A percentile compares a stretch with the other conserved stretches of the same genome.
phyloP scores from a whole-genome alignment of 1,140 invertebrate species.

The Dendrolimus punctatus region DNA sequence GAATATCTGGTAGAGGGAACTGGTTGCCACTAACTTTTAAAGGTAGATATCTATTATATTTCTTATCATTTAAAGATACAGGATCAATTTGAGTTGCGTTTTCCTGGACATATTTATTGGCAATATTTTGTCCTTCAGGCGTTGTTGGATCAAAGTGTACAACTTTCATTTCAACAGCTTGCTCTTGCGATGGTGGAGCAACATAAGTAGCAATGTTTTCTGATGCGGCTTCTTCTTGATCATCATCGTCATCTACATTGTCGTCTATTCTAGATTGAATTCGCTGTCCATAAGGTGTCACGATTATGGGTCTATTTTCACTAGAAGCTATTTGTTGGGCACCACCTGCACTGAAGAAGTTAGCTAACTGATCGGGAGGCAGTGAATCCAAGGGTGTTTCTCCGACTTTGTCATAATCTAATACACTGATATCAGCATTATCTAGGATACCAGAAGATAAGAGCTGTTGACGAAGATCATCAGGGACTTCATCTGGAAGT shows the following conservation, averaged over 20 bases:
- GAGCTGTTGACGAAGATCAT: conserved; percentile 86
- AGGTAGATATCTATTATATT: conserved; percentile 87
- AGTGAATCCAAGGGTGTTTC: conserved; percentile 87
- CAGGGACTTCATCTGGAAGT: conserved; percentile 89
- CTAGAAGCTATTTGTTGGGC: conserved; percentile 79
- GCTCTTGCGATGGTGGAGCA: conserved; percentile 60
- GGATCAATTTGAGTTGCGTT: conserved; percentile 82
- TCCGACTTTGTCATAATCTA: conserved; percentile 91
- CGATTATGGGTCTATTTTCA: conserved; percentile 76
- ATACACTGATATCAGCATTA: conserved; percentile 88
- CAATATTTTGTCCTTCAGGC: conserved; percentile 79
- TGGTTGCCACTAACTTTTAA: conserved; percentile 87
- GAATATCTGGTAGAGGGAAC: conserved; percentile 84
- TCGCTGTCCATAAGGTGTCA: conserved; percentile 74
- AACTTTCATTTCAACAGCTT: conserved; percentile 87
- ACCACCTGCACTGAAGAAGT: conserved; percentile 86
- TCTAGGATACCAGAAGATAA: conserved; percentile 88
- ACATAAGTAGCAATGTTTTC: conserved; percentile 61
- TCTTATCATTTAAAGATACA: conserved; percentile 80
- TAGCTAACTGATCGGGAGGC: conserved; percentile 88
- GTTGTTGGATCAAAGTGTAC: conserved; percentile 85
- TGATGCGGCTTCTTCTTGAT: conserved; percentile 56
- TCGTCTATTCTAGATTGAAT: conserved; percentile 71
- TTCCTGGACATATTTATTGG: conserved; percentile 80
- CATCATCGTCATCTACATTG: conserved; percentile 57